Percentiles rank a stretch among this genome's conserved stretches.
phyloP scores from a whole-genome alignment of 1,140 invertebrate species.

The Hermetia illucens region DNA sequence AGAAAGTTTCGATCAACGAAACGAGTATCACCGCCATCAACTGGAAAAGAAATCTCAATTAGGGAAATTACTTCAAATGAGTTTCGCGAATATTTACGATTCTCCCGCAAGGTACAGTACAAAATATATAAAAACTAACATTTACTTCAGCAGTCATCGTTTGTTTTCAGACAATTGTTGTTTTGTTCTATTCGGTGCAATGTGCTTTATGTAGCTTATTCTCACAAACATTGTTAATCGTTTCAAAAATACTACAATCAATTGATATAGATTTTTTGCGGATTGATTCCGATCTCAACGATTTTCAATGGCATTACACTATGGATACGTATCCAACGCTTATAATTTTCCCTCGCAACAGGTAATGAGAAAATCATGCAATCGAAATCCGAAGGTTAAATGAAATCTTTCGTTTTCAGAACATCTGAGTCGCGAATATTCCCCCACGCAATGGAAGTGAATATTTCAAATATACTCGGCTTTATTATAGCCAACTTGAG shows the following conservation, averaged over 20 bases:
- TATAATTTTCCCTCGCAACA: slow-evolving; percentile 52
- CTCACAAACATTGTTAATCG: slow-evolving; percentile 41
- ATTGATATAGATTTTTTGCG: slow-evolving; percentile 48
- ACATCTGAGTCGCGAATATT: slow-evolving; percentile 61
- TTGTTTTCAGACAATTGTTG: slow-evolving; percentile 53
- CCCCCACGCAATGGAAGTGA: slow-evolving; percentile 44
- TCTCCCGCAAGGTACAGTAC: no score
- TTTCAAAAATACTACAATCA: slow-evolving; percentile 40
- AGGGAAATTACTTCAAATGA: no score
- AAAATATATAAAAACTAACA: no score
- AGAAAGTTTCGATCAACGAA: no score
- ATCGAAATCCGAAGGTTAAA: slow-evolving; percentile 3
- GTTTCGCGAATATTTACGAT: no score
- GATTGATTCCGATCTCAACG: slow-evolving; percentile 65
- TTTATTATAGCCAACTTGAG: slow-evolving; percentile 56
- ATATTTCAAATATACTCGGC: slow-evolving; percentile 49
- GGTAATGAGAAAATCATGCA: slow-evolving; percentile 26
- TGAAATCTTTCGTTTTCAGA: slow-evolving; percentile 32
- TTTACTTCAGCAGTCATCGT: no score
- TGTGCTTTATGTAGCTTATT: slow-evolving; percentile 58
- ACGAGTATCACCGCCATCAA: no score
- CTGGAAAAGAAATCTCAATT: no score
- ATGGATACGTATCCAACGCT: slow-evolving; percentile 59
- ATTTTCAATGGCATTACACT: slow-evolving; percentile 67
- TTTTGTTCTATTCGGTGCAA: slow-evolving; percentile 53